Conservation (phyloP, 2,888 invertebrate genomes). For the Drosophila aldrichi region DNA sequence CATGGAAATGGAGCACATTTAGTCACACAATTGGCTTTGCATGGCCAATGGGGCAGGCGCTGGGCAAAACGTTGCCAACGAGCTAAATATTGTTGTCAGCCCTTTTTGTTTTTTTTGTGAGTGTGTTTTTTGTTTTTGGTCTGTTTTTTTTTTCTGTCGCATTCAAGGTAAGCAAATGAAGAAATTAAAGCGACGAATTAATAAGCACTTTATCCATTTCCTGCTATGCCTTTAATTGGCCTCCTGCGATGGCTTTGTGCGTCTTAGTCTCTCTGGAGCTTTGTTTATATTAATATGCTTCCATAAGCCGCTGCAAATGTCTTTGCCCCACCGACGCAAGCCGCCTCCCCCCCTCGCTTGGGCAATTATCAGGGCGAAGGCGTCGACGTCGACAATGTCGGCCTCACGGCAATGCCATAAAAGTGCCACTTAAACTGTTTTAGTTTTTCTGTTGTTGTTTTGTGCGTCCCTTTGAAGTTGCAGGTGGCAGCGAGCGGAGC, state of each 20-base stretch:
- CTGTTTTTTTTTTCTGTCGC: slow-evolving; percentile 28
- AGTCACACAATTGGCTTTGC: slow-evolving; percentile 76
- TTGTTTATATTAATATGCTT: slow-evolving; percentile 53
- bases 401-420: slow-evolving; percentile 69
- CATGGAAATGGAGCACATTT: slow-evolving; percentile 65
- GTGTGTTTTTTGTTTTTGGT: slow-evolving; percentile 24
- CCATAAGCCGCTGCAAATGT: slow-evolving; percentile 54
- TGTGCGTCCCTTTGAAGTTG: slow-evolving; percentile 54
- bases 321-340: background rate
- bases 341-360: slow-evolving; percentile 1
- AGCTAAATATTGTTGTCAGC: slow-evolving; percentile 63
- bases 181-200: slow-evolving; percentile 76
- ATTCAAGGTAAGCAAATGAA: slow-evolving; percentile 59
- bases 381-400: slow-evolving; percentile 25
- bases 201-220: slow-evolving; percentile 71
- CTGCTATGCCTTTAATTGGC: slow-evolving; percentile 48
- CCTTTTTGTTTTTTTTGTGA: slow-evolving; percentile 31
- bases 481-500: slow-evolving; percentile 39
- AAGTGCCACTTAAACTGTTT: slow-evolving; percentile 78
- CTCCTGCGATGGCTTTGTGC: slow-evolving; percentile 20
- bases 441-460: slow-evolving; percentile 56
- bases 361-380: slow-evolving; percentile 53
- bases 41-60: slow-evolving; percentile 44
- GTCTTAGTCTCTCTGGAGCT: slow-evolving; percentile 37
- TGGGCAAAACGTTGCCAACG: slow-evolving; percentile 18